Conservation (phyloP, 2,888 invertebrate species). For the Leptura quadrifasciata region DNA sequence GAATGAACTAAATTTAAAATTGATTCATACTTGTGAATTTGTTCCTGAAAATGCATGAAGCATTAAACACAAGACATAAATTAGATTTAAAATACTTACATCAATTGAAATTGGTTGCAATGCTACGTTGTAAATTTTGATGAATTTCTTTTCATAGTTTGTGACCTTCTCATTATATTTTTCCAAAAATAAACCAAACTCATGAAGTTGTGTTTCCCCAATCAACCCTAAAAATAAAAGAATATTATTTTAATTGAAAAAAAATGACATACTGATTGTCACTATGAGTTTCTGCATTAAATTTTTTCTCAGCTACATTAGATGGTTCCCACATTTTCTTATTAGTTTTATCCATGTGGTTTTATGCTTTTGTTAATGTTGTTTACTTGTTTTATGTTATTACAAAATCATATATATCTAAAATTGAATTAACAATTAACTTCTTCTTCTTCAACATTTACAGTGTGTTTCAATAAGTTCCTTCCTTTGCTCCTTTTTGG, state of each 20-base stretch:
- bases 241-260: slow-evolving; percentile 13
- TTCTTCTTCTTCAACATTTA: no score
- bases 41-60: slow-evolving; percentile 63
- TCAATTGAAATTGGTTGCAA: slow-evolving; percentile 58
- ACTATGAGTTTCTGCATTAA: slow-evolving; percentile 73
- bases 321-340: slow-evolving; percentile 68
- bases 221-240: slow-evolving; percentile 70
- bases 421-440: no score
- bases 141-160: slow-evolving; percentile 67
- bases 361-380: no score
- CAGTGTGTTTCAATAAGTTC: no score
- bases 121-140: slow-evolving; percentile 60
- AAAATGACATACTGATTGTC: slow-evolving; percentile 45
- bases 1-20: slow-evolving; percentile 85
- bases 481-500: no score
- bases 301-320: slow-evolving; percentile 68
- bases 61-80: slow-evolving; percentile 60
- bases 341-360: no score
- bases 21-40: slow-evolving; percentile 77
- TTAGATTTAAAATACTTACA: slow-evolving; percentile 43
- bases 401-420: no score
- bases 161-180: slow-evolving; percentile 70
- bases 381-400: no score
- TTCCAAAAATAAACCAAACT: slow-evolving; percentile 76
- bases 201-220: slow-evolving; percentile 76